These are phyloP conservation scores for Gambusia affinis DNA, from an alignment of 2,113 vertebrate genomes.

Conservation along the genomic window DNA sequence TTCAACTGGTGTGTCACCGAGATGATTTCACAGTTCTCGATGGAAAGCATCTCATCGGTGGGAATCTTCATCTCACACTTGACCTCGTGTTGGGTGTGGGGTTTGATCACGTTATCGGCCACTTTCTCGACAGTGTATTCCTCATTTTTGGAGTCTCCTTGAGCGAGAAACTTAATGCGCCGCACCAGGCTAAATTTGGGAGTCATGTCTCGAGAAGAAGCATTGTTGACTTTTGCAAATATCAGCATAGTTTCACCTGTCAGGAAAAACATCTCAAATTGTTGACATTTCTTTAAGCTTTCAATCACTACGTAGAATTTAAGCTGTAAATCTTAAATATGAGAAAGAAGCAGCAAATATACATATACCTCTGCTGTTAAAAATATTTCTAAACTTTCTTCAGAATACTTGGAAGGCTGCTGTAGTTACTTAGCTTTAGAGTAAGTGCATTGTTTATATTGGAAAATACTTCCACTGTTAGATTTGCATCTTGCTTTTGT, in stretches of 20 bases:
- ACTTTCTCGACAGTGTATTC: conserved; percentile 41
- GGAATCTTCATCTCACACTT: conserved; percentile 62
- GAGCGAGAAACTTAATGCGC: conserved; percentile 53
- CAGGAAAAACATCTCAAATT: background rate
- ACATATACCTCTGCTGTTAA: no score
- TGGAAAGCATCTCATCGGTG: conserved; percentile 4
- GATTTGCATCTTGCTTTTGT: no score
- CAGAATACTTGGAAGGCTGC: no score
- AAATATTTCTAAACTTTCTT: no score
- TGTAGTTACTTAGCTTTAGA: no score
- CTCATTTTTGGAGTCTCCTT: conserved; percentile 19
- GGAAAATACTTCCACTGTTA: no score
- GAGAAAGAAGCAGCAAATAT: no score
- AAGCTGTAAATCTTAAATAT: no score
- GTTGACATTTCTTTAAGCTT: background rate
- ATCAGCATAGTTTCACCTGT: conserved; percentile 68
- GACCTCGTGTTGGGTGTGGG: conserved; percentile 44
- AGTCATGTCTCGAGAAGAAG: conserved; percentile 66
- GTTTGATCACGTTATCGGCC: conserved; percentile 31
- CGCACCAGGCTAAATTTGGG: conserved; percentile 68
- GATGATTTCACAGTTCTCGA: conserved; percentile 71
- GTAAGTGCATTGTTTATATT: no score
- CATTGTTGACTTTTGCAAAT: conserved; percentile 67
- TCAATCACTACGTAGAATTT: no score
- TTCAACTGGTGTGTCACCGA: conserved; percentile 72